phyloP scores from a whole-genome alignment of 2,888 invertebrate species.

The Spodoptera littoralis region DNA sequence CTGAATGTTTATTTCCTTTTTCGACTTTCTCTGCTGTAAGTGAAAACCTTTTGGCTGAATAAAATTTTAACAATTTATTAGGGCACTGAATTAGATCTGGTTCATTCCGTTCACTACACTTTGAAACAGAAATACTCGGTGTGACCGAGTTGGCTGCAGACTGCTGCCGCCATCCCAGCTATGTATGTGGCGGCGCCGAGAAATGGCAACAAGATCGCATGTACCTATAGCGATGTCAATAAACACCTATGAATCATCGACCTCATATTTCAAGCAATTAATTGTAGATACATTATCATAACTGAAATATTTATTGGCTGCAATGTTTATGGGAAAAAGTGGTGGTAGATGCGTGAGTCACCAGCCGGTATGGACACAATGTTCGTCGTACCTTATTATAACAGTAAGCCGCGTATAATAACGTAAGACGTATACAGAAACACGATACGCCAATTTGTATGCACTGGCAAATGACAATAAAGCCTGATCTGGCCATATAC shows the following conservation, averaged over 20 bases:
- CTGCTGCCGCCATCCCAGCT: slow-evolving; percentile 69
- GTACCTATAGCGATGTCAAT: slow-evolving; percentile 51
- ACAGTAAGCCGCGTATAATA: slow-evolving; percentile 49
- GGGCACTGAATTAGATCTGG: slow-evolving; percentile 58
- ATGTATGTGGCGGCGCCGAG: slow-evolving; percentile 35
- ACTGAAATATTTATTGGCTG: slow-evolving; percentile 69
- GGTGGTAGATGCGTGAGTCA: slow-evolving; percentile 64
- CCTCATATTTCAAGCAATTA: slow-evolving; percentile 65
- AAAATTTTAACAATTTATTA: slow-evolving; percentile 29
- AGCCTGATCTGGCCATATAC: slow-evolving; percentile 63
- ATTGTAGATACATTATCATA: slow-evolving; percentile 65
- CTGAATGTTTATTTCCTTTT: slow-evolving; percentile 27
- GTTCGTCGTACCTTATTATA: slow-evolving; percentile 59
- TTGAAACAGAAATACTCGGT: slow-evolving; percentile 70
- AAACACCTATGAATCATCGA: slow-evolving; percentile 64
- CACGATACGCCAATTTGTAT: slow-evolving; percentile 68
- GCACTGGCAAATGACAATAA: slow-evolving; percentile 71
- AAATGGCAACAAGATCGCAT: slow-evolving; percentile 39
- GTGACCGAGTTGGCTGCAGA: slow-evolving; percentile 80
- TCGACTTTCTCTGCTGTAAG: slow-evolving; percentile 21
- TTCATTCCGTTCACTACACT: slow-evolving; percentile 62
- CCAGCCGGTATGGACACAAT: slow-evolving; percentile 64
- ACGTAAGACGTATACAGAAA: slow-evolving; percentile 59
- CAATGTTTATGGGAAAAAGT: slow-evolving; percentile 36
- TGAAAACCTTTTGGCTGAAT: slow-evolving; percentile 23